These are phyloP conservation scores for Enteromius radiatus DNA, from an alignment of 2,797 vertebrate species.

Conservation along the genomic window DNA sequence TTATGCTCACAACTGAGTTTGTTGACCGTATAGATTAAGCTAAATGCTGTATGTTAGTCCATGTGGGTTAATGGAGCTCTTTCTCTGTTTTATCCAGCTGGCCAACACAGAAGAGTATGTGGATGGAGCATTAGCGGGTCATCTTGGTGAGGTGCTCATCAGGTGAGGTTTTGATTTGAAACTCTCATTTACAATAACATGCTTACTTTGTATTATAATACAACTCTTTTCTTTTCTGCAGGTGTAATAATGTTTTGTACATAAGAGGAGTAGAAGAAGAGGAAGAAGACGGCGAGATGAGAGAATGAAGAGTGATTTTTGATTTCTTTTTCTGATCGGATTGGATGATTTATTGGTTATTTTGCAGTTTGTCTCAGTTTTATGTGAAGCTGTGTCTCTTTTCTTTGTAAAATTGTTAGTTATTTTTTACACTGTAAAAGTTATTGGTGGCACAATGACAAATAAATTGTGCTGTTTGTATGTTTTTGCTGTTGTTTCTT, in stretches of 20 bases:
- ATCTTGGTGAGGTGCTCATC: conserved; percentile 96
- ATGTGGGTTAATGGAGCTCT: neutral
- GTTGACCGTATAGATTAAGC: neutral
- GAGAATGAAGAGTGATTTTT: conserved; percentile 81
- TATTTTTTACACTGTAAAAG: conserved; percentile 53
- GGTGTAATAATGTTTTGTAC: conserved; percentile 98
- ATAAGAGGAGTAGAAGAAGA: conserved; percentile 98
- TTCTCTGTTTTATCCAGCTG: conserved; percentile 72
- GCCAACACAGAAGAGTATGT: conserved; percentile 98
- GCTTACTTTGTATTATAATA: neutral
- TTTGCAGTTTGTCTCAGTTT: conserved; percentile 52
- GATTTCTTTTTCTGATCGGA: conserved; percentile 36
- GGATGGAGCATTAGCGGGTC: conserved; percentile 93
- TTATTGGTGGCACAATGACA: conserved; percentile 33
- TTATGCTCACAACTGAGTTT: too few relatives aligned
- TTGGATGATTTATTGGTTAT: conserved; percentile 52
- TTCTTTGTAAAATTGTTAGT: conserved; percentile 45
- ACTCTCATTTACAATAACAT: neutral
- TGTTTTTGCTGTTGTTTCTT: conserved; percentile 44
- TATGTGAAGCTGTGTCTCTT: conserved; percentile 40
- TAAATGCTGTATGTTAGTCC: neutral
- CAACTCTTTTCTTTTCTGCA: conserved; percentile 67
- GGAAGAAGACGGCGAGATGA: conserved; percentile 98
- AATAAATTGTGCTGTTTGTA: conserved; percentile 70
- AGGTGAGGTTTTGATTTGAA: conserved; percentile 76